Base-by-base conservation (phyloP, 2,888 invertebrate genomes). In the Scotopteryx bipunctaria region DNA sequence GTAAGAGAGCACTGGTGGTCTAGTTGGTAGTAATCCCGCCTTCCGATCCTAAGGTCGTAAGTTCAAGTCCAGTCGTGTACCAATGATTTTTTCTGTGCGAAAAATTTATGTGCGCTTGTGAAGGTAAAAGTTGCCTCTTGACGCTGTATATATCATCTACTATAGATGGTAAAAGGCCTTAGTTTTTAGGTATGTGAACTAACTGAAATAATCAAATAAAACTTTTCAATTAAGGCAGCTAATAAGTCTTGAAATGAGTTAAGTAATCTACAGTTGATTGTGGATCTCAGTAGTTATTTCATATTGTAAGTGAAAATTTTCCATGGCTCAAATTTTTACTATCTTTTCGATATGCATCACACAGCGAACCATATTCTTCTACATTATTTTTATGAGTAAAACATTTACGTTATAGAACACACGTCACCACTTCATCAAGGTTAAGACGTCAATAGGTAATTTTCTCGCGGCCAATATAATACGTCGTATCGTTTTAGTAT, bases 211-310 rank as follows among this genome's bases (percentile, higher is more conserved):
- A 2, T 23, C 23, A 8, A 23, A 23, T 6, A 23, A 8, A 5
- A 23, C 9, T 9, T 25, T 9, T 4, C 21, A 21, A 3, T 6
- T 2, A 25, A 27, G 40, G 43, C 42, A 41, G 27, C 37, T 38
- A 19, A 13, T 4, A 16, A 41, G 13, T 29, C n/a, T 27, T 51
- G 37, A 46, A 36, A 19, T 29, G 64, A 75, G 73, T 86, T 85
- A 81, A 86, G 86, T 87, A 87, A 87, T 76, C 81, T 86, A 82
- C 85, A 86, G 78, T 77, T 86, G 89, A 86, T 86, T 90, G 88
- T 87, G 82, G 87, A 88, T 88, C 88, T 89, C 89, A 88, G 75
- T 86, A 86, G 83, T 64, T 78, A 78, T 67, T 70, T 78, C 78
- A 78, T 80, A 78, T 75, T 69, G 63, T 84, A 82, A 84, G 82